phyloP scores from a whole-genome alignment of 53 echinoderm and acorn worm genomes.

The Luidia sarsii region DNA sequence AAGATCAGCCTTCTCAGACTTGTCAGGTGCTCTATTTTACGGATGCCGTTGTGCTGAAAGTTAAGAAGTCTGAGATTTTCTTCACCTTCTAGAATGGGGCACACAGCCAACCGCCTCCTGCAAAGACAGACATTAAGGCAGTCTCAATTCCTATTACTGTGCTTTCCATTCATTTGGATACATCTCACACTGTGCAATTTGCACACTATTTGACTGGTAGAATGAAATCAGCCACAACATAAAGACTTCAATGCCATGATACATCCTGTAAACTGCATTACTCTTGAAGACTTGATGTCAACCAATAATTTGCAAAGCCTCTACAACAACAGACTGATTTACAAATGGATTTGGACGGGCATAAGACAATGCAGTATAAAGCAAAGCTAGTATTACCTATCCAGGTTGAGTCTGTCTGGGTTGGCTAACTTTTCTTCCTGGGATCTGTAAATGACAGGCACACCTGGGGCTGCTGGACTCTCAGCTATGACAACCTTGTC shows the following conservation, averaged over 20 bases:
- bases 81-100: constrained; percentile 95
- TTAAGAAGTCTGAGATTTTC: constrained; percentile 89
- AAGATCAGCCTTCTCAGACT: constrained; percentile 88
- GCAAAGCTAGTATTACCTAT: too few relatives aligned
- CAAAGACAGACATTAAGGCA: too few relatives aligned
- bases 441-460: constrained; percentile 92
- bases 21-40: constrained; percentile 82
- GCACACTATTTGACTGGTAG: not conserved
- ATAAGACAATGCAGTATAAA: too few relatives aligned
- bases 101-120: constrained; percentile 90
- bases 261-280: too few relatives aligned
- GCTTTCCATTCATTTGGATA: too few relatives aligned
- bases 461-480: constrained; percentile 83
- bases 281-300: too few relatives aligned
- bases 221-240: not conserved
- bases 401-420: constrained; percentile 95
- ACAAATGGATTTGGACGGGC: too few relatives aligned
- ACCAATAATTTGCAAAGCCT: too few relatives aligned
- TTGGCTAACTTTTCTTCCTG: constrained; percentile 84
- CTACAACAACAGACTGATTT: too few relatives aligned
- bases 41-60: constrained; percentile 96
- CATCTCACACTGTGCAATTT: not conserved
- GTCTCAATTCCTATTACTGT: too few relatives aligned
- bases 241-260: not conserved
- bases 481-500: constrained; percentile 89